Conservation (phyloP, 2,113 vertebrate species). For the Boleophthalmus pectinirostris region DNA sequence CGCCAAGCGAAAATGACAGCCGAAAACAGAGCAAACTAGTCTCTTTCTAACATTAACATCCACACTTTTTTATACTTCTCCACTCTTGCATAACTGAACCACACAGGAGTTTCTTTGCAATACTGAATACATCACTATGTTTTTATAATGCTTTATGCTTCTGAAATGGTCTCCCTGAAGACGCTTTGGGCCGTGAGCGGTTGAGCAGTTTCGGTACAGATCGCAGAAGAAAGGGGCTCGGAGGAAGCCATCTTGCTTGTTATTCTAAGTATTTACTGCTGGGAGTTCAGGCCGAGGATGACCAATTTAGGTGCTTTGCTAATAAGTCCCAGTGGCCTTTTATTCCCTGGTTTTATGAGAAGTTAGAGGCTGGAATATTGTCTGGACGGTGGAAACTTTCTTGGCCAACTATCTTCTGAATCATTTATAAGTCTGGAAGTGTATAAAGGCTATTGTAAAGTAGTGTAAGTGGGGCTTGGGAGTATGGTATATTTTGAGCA, state of each 20-base stretch:
- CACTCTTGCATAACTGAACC: slow-evolving; percentile 1
- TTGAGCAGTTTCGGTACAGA: slow-evolving; percentile 16
- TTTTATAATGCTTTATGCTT: slow-evolving; percentile 29
- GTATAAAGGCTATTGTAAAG: neutral
- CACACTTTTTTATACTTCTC: slow-evolving; percentile 7
- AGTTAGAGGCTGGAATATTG: slow-evolving; percentile 18
- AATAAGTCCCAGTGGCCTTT: slow-evolving; percentile 47
- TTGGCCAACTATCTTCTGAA: slow-evolving; percentile 23
- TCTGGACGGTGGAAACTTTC: slow-evolving; percentile 17
- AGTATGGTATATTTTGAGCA: neutral
- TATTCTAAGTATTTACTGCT: slow-evolving; percentile 32
- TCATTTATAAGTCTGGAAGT: neutral
- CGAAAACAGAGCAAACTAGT: slow-evolving; percentile 7
- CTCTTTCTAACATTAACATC: slow-evolving; percentile 4
- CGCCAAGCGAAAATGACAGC: neutral
- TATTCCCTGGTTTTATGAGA: slow-evolving; percentile 30
- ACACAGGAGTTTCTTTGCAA: slow-evolving; percentile 41
- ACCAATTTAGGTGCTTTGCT: slow-evolving; percentile 51
- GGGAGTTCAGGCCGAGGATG: slow-evolving; percentile 24
- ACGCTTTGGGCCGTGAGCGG: slow-evolving; percentile 21
- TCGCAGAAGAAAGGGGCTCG: slow-evolving; percentile 22
- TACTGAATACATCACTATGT: neutral
- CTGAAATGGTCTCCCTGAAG: slow-evolving; percentile 39
- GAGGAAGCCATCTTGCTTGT: slow-evolving; percentile 29
- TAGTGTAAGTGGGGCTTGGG: neutral